Evolutionary conservation across 2,113 vertebrate genomes (phyloP).

Genomic region (Heliornis fulica): DNA sequence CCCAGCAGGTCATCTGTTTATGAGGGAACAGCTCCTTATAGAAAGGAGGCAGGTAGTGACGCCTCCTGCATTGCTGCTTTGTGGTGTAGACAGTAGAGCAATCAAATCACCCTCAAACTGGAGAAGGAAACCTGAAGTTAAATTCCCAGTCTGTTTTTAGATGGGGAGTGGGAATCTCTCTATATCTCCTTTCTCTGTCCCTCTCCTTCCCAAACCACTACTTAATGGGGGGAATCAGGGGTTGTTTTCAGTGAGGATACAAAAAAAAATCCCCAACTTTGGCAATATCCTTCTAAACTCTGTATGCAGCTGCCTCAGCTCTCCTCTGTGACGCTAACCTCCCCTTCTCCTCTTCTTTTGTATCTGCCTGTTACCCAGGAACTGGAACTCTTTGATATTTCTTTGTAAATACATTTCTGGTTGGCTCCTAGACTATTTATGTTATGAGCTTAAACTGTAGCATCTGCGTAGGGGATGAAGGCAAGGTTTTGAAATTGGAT

Average conservation of each 20-base stretch:
- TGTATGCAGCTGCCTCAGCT: neutral
- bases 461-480: neutral
- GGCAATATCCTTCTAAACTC: neutral
- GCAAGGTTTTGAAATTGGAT: constrained; percentile 44
- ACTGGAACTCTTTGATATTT: neutral
- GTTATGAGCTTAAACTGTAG: neutral
- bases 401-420: neutral
- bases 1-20: neutral
- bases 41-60: neutral
- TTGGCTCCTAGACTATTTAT: neutral
- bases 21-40: neutral
- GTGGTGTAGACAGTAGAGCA: neutral
- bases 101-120: neutral
- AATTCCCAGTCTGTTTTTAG: neutral
- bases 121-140: neutral
- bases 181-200: no score
- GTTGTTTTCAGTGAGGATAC: neutral
- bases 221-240: fast-evolving
- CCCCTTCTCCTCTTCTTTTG: neutral
- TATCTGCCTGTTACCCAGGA: neutral
- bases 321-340: neutral
- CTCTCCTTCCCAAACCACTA: neutral
- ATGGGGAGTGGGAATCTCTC: neutral
- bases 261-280: neutral
- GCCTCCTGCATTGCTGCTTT: neutral